Evolutionary conservation across 2,797 vertebrate genomes (phyloP).

Genomic region (Morelia viridis): DNA sequence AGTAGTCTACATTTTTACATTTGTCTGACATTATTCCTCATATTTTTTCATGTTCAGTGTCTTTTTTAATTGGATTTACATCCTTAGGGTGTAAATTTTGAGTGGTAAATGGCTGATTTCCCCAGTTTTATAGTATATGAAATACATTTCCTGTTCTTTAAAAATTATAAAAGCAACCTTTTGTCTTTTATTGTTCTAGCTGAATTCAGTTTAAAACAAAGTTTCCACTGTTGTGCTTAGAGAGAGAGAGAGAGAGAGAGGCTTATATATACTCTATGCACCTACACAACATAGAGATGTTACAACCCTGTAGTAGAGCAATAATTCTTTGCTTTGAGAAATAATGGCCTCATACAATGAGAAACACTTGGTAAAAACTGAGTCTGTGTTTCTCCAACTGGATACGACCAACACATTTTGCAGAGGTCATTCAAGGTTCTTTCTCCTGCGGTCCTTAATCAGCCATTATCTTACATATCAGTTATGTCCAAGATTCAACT

Average conservation of each 20-base stretch:
- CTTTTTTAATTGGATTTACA: neutral
- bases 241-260: neutral
- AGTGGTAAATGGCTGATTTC: neutral
- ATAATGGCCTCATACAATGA: neutral
- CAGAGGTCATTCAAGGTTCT: neutral
- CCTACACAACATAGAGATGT: neutral
- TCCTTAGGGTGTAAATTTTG: neutral
- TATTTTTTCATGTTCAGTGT: no score
- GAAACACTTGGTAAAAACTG: neutral
- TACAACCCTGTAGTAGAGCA: neutral
- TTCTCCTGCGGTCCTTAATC: neutral
- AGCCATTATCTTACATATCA: neutral
- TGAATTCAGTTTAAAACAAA: neutral
- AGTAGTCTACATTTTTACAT: neutral
- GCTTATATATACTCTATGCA: neutral
- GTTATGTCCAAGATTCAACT: neutral
- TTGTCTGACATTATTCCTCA: neutral
- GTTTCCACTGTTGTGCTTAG: neutral
- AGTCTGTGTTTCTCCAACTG: neutral
- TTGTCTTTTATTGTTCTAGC: neutral
- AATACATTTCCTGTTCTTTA: neutral
- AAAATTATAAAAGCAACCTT: neutral
- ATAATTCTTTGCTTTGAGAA: neutral
- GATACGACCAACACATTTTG: constrained; percentile 2
- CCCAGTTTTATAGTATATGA: neutral